Base-by-base conservation (phyloP, 1,140 invertebrate genomes). In the Maniola jurtina region DNA sequence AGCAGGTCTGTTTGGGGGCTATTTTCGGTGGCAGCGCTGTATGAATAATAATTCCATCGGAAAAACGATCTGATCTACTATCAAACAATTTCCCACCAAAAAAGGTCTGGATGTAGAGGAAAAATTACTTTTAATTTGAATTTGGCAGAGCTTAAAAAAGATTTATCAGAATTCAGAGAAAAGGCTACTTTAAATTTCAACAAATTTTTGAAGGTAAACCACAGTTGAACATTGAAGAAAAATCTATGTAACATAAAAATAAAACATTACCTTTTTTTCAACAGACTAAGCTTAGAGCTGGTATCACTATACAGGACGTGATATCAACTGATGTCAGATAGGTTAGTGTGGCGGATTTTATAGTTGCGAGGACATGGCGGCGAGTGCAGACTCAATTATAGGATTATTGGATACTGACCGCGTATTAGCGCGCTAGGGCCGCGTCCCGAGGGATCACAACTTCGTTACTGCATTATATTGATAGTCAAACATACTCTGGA, bases 401-500 rank as follows among this genome's bases (percentile, higher is more conserved):
- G 84, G 84, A 89, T 87, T 86, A 89, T 72, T 80, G 81, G 73
- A 84, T 78, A 65, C 71, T 81, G 73, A 80, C 86, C 86, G 62
- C 84, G 86, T 89, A 87, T 88, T 88, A 79, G 76, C 64, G 56
- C 73, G 78, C 69, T 75, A 73, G 66, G 61, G 55, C 38, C 36
- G 67, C 66, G 64, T 67, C 86, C 62, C 71, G 11, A 60, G 78
- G 82, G 86, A 86, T 86, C 77, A 76, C 25, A 88, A 88, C 82
- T 87, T 85, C 68, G 83, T 88, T 89, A 83, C 76, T 82, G 80
- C 80, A 83, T 76, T 77, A 76, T 73, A 78, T 73, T 59, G 62
- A 71, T 70, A 64, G 38, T 71, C 50, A 36, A 14, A 54, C 13
- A 36, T 42, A 10, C 38, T 69, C 48, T 15, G 35, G 45, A 56